Base-by-base conservation (phyloP, 2,113 vertebrate genomes). In the Rhynchopsitta pachyrhyncha region DNA sequence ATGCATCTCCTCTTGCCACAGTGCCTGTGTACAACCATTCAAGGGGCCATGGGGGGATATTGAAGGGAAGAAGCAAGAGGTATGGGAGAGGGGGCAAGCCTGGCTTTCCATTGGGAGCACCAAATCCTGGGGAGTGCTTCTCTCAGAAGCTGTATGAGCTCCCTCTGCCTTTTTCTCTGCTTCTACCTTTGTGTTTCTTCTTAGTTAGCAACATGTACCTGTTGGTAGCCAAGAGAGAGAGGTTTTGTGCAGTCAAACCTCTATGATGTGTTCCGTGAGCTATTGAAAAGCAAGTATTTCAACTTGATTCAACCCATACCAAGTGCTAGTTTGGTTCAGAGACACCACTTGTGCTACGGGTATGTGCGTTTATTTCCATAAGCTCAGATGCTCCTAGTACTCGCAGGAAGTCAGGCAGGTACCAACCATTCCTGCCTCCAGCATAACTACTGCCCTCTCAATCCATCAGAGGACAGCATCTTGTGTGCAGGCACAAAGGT, bases 231-330 rank as follows among this genome's bases (percentile, higher is more conserved):
- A 53, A 46, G 85, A 75, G 37, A 9, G 1, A 78, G 49, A 59
- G 23, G 12, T 67, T 62, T 27, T 4, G 1, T 9, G 27, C 42
- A 66, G 37, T 53, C 81, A 82, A 78, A 80, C 18, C 41, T 69
- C 67, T 22, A n/a, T 42, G 55, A 63, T 8, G 3, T 3, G 1
- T 75, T 76, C 42, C 0, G 0, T 64, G 46, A 93, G 70, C 50
- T 87, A 37, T 62, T 64, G 29, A 53, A 91, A 90, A 94, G 46
- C 60, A 47, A 49, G 18, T 74, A 20, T 49, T 47, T 67, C 86
- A 87, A 33, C 5, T 10, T 47, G 39, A 27, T 53, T 74, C 28
- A 68, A 11, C 42, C 82, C 44, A 17, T 17, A 28, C 16, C 28
- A n/a, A 33, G 23, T 17, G 39, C 16, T 88, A 24, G 9, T 50